phyloP scores from a whole-genome alignment of 2,113 vertebrate species.

The Mionectes macconnelli region DNA sequence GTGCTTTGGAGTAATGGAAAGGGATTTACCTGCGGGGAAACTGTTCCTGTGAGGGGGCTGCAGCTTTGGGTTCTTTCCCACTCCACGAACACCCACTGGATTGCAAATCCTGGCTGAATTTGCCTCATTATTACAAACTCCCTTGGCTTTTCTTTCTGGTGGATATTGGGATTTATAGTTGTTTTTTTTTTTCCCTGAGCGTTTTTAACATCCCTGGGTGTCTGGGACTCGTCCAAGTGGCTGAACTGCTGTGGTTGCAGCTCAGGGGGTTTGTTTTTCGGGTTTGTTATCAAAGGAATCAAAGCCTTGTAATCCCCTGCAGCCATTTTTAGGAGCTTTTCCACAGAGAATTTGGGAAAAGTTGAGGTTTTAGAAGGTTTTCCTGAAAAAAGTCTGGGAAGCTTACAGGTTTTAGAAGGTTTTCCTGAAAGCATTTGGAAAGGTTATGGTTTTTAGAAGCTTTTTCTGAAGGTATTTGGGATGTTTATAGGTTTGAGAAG shows the following conservation, averaged over 20 bases:
- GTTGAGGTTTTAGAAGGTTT: too few relatives aligned
- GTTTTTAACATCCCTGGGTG: neutral
- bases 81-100: neutral
- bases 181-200: neutral
- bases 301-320: neutral
- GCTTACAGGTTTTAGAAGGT: too few relatives aligned
- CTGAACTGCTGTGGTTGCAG: neutral
- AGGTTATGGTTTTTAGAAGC: too few relatives aligned
- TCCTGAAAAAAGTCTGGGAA: too few relatives aligned
- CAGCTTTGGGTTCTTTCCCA: constrained; percentile 16
- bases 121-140: neutral
- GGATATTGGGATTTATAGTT: neutral
- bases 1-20: constrained; percentile 41
- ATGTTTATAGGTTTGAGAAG: too few relatives aligned
- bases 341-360: too few relatives aligned
- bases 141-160: neutral
- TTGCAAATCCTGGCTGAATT: neutral
- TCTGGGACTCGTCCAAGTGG: neutral
- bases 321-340: neutral
- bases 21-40: constrained; percentile 46
- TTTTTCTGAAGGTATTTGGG: too few relatives aligned
- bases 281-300: neutral
- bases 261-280: neutral
- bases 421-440: too few relatives aligned
- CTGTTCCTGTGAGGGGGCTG: neutral